These are phyloP conservation scores for Geotria australis DNA, from an alignment of 2,797 vertebrate genomes.

Conservation along the genomic window DNA sequence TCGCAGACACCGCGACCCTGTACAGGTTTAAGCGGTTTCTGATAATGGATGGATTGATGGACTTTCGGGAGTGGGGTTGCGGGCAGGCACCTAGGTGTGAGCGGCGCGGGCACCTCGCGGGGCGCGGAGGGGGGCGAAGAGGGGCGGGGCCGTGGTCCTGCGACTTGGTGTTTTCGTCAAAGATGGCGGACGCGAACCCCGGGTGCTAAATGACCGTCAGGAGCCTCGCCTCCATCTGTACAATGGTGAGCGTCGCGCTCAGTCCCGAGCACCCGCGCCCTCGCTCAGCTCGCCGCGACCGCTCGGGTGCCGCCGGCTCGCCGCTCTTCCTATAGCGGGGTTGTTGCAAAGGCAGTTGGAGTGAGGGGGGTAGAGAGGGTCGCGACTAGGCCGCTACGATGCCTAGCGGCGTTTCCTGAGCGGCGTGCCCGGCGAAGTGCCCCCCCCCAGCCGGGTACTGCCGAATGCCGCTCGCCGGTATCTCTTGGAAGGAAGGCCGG, in stretches of 20 bases:
- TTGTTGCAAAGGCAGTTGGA: too few relatives aligned
- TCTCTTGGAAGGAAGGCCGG: not conserved
- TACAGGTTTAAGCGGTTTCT: too few relatives aligned
- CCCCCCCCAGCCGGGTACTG: too few relatives aligned
- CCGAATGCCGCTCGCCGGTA: too few relatives aligned
- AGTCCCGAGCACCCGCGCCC: not conserved
- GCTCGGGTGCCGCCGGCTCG: too few relatives aligned
- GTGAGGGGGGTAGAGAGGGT: not conserved
- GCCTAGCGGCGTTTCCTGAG: not conserved
- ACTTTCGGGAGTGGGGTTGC: too few relatives aligned
- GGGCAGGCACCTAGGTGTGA: too few relatives aligned
- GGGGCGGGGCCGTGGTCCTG: slow-evolving; percentile 1
- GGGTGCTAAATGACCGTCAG: slow-evolving; percentile 60
- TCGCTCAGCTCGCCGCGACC: not conserved
- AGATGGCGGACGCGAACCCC: slow-evolving; percentile 34
- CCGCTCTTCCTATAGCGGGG: too few relatives aligned
- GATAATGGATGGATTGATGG: too few relatives aligned
- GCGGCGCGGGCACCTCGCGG: too few relatives aligned
- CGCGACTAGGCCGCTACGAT: not conserved
- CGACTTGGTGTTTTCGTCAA: slow-evolving; percentile 6
- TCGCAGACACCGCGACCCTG: too few relatives aligned
- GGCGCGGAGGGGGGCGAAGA: slow-evolving; percentile 5
- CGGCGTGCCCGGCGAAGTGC: too few relatives aligned
- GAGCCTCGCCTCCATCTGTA: slow-evolving; percentile 99
- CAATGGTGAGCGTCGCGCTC: slow-evolving; percentile 51